Base-by-base conservation (phyloP, 2,888 invertebrate species). In the Microplitis deprimator region DNA sequence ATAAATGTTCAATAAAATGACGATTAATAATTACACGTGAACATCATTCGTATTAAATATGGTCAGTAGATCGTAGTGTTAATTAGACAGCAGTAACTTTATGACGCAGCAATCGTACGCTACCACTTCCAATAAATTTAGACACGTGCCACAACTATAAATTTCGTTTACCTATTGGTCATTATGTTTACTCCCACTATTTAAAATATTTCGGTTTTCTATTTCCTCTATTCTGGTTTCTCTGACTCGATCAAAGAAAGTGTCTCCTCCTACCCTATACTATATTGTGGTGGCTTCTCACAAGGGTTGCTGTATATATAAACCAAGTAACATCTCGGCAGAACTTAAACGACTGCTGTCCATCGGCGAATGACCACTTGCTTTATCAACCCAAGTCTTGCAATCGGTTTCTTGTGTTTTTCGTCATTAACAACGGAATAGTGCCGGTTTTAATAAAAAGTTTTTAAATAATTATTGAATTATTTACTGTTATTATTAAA, bases 81-180 rank as follows among this genome's bases (percentile, higher is more conserved):
- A 5, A 50, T 50, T 50, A 50, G 50, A 50, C 50, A 50, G 13
- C 13, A 3, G 50, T 8, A 50, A 50, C 13, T 13, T 13, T 13
- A 4, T 50, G 4, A 50, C 50, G 8, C 50, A 50, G 13, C 1
- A 50, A 50, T 5, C 50, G 50, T 50, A 8, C 13, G 50, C 13
- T 50, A 50, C 50, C 50, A 50, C 50, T 50, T 50, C 50, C 50
- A 50, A 50, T 50, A 13, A 50, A 50, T 50, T 50, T 50, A 2
- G 38, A 65, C 65, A 65, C 65, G 38, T 38, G 65, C 65, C 65
- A 65, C 65, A 13, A 29, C 65, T 65, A 65, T 38, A 7, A 29
- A 6, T 6, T 13, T 65, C 13, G 29, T 65, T 65, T 29, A 13
- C 38, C 65, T 38, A 65, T 29, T 65, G 65, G 38, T 29, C 38